phyloP scores from a whole-genome alignment of 2,113 vertebrate genomes.

The Arvicanthis niloticus region DNA sequence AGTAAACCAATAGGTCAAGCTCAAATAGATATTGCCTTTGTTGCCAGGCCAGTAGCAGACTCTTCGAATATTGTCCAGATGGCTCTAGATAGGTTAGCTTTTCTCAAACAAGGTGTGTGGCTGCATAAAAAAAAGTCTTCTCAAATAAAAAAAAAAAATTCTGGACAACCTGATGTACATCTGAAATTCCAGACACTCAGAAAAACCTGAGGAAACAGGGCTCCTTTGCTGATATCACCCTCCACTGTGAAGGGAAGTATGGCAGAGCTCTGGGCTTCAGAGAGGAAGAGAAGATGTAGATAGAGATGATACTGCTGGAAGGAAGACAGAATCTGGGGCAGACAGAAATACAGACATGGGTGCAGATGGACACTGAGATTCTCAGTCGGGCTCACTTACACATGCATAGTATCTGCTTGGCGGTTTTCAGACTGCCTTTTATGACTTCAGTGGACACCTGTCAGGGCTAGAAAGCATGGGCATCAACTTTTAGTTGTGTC shows the following conservation, averaged over 20 bases:
- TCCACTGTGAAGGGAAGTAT: neutral
- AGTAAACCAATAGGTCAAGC: neutral
- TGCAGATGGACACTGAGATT: neutral
- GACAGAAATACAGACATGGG: neutral
- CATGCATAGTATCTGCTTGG: neutral
- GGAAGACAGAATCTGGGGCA: neutral
- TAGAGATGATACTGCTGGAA: neutral
- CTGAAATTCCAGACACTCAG: neutral
- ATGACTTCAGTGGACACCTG: neutral
- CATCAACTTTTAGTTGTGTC: neutral
- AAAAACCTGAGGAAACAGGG: neutral
- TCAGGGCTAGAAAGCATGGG: conserved; percentile 16
- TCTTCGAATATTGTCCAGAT: neutral
- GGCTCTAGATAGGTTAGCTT: neutral
- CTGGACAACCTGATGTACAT: neutral
- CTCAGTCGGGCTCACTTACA: neutral
- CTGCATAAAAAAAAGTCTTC: neutral
- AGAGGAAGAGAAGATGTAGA: neutral
- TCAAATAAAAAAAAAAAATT: neutral
- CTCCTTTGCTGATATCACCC: neutral
- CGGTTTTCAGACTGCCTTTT: conserved; percentile 38
- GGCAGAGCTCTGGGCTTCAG: neutral
- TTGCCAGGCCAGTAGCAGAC: neutral
- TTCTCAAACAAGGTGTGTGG: neutral
- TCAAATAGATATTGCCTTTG: neutral